phyloP scores from a whole-genome alignment of 2,113 vertebrate species.

The Aphelocoma coerulescens region DNA sequence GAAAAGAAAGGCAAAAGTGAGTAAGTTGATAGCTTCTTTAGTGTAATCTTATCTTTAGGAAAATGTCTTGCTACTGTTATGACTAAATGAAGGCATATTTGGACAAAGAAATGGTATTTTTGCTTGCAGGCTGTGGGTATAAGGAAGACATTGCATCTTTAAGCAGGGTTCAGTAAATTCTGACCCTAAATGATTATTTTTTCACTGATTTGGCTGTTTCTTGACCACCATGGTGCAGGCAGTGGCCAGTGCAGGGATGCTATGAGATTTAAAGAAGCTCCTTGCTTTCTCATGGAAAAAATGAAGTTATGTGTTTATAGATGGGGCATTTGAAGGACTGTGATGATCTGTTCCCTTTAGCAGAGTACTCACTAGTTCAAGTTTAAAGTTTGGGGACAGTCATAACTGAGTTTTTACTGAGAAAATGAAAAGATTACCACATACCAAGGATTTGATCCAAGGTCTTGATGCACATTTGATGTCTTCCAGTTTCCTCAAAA shows the following conservation, averaged over 20 bases:
- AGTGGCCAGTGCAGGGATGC: not conserved
- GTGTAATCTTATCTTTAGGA: not conserved
- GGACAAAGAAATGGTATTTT: not conserved
- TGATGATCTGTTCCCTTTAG: not conserved
- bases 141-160: not conserved
- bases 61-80: not conserved
- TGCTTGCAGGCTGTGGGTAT: not conserved
- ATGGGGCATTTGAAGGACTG: not conserved
- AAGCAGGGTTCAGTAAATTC: not conserved
- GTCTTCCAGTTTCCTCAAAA: not conserved
- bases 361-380: not conserved
- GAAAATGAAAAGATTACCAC: not conserved
- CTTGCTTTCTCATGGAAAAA: fast-evolving
- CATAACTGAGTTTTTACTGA: not conserved
- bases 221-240: not conserved
- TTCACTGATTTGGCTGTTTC: not conserved
- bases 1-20: not conserved
- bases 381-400: not conserved
- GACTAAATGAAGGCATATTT: not conserved
- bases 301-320: not conserved
- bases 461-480: not conserved
- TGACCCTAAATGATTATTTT: not conserved
- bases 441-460: not conserved
- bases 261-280: not conserved
- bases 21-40: not conserved